Base-by-base conservation (phyloP, 2,888 invertebrate species). In the Andrena fulva region DNA sequence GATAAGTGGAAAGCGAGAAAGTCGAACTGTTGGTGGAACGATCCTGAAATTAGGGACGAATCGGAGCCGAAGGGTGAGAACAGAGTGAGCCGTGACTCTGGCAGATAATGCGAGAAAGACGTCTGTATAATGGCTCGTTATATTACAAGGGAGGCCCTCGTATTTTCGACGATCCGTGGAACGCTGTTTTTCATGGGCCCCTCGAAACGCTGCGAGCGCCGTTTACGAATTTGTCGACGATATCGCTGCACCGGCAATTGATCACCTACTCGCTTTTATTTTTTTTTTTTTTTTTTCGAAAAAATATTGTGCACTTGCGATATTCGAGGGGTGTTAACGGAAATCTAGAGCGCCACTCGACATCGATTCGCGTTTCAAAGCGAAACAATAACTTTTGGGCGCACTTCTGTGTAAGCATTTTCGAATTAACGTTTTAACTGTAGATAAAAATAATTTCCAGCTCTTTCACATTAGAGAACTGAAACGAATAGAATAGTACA, bases 21-120 rank as follows among this genome's bases (percentile, higher is more conserved):
- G 88, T 89, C 82, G 85, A 85, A 90, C 89, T 85, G 86, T 87
- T 83, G 75, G 56, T 24, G 82, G 71, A 79, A 75, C 77, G 73
- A 77, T 82, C 72, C 80, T 76, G 69, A 87, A 88, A 88, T 90
- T 85, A 82, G 80, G 85, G 81, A 80, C 48, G 76, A 85, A 78
- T 85, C 77, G 62, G 59, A 70, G 64, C 35, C 71, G 85, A 82
- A 69, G 77, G 73, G 70, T 52, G 82, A 62, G 79, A 54, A 74
- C 56, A 52, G 80, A 82, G 79, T 75, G 71, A 67, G 70, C 20
- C 63, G 64, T 70, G 76, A 74, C 63, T 68, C 29, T 72, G 52
- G 62, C 70, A 64, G 67, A 42, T 81, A 79, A 78, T 76, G 42
- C 73, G 60, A 69, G 60, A 63, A 71, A 69, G 62, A 69, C 71